Conservation (phyloP, 2,888 invertebrate species). For the Cryptus armator region DNA sequence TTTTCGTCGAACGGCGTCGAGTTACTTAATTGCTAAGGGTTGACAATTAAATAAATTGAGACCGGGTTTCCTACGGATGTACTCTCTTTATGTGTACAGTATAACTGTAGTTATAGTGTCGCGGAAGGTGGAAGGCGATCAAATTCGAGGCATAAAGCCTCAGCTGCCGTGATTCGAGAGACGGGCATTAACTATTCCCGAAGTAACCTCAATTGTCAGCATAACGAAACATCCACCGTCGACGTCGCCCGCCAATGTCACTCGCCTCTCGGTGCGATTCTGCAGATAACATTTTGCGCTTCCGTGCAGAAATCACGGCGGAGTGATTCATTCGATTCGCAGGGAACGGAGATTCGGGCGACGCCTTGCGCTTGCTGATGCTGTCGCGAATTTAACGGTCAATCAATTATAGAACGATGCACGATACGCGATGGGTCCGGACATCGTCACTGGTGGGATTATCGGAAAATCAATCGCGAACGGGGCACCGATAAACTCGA, state of each 20-base stretch:
- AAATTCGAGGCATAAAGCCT: conserved; percentile 7
- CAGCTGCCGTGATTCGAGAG: neutral
- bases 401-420: conserved; percentile 33
- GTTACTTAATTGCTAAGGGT: conserved; percentile 28
- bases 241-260: conserved; percentile 8
- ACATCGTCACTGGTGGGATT: neutral
- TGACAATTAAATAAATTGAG: conserved; percentile 31
- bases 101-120: too few species aligned
- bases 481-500: neutral
- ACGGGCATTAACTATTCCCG: conserved; percentile 32
- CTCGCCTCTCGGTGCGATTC: neutral
- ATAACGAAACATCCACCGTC: neutral
- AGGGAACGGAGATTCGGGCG: neutral
- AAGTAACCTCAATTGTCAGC: conserved; percentile 30
- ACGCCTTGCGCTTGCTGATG: neutral
- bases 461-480: conserved; percentile 28
- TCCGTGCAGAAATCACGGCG: conserved; percentile 22
- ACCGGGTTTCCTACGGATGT: neutral
- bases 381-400: conserved; percentile 46
- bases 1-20: conserved; percentile 10
- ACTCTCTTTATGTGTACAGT: too few species aligned
- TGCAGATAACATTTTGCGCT: conserved; percentile 12
- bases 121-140: neutral
- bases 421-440: neutral
- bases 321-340: conserved; percentile 26